phyloP scores from a whole-genome alignment of 2,113 vertebrate species.

The Tragelaphus strepsiceros region DNA sequence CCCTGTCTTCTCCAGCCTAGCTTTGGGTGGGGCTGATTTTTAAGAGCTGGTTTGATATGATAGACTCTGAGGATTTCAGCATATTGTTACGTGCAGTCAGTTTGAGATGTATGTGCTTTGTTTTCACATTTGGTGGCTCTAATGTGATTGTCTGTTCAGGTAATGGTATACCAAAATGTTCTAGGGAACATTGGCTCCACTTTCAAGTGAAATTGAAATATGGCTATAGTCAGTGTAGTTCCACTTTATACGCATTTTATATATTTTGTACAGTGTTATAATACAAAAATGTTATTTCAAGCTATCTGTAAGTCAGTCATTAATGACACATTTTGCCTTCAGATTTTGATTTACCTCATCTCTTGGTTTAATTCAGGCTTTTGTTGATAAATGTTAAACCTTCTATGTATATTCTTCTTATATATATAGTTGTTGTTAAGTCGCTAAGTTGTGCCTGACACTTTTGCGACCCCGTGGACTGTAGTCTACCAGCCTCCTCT shows the following conservation, averaged over 20 bases:
- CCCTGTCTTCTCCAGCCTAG: background rate
- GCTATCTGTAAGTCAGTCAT: background rate
- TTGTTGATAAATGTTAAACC: background rate
- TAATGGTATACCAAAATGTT: background rate
- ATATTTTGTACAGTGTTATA: background rate
- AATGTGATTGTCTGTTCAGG: background rate
- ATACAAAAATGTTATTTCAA: background rate
- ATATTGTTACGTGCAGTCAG: background rate
- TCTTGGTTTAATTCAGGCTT: background rate
- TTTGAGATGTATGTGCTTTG: background rate
- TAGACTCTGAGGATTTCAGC: background rate
- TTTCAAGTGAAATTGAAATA: background rate
- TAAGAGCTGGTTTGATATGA: background rate
- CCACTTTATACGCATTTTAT: background rate
- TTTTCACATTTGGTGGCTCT: background rate
- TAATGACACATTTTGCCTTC: background rate
- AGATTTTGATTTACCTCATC: background rate
- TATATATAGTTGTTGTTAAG: background rate
- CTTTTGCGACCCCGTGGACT: background rate
- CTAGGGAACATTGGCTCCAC: background rate
- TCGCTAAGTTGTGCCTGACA: background rate
- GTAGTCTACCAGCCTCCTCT: background rate
- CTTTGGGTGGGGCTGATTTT: background rate
- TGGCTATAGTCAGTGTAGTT: background rate
- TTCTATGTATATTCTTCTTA: background rate